Base-by-base conservation (phyloP, 2,888 invertebrate genomes). In the Meghimatium bilineatum region DNA sequence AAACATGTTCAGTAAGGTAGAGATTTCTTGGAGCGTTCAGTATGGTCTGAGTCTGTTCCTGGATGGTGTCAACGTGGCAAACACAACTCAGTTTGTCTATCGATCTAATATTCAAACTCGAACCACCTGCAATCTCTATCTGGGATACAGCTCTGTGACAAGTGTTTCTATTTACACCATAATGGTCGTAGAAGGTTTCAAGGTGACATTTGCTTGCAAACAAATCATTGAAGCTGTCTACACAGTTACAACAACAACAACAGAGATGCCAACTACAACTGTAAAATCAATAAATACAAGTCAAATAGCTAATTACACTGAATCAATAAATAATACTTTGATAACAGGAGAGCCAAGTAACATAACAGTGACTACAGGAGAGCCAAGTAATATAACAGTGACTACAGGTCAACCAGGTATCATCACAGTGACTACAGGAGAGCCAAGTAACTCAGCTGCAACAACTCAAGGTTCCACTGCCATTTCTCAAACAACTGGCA, bases 21-120 rank as follows among this genome's bases (percentile, higher is more conserved):
- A 89, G 76, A 87, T 84, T 67, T 87, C 88, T 1, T 90, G 90
- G 90, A 89, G 89, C 75, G 12, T 86, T 20, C 87, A 89, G 79
- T 83, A 67, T 66, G 89, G 90, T 0, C 83, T 90, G 36, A 72
- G 81, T 49, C 71, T 89, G 38, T 88, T 86, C 71, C 72, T 90
- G 63, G 85, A 90, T 83, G 87, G 86, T 1, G 82, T 72, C 12
- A 44, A 82, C 10, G 87, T 87, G 8, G 88, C 89, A 17, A 44
- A 78, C 12, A 87, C 88, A 60, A 86, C 67, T 14, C 85, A 79
- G 0, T 90, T 83, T 75, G 85, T 88, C 26, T 66, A 82, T 49
- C 81, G 86, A 34, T 29, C 38, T 8, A 81, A 72, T 36, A 85
- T 84, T 23, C 14, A 17, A 23, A 38, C 12, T 10, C 80, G 74